These are phyloP conservation scores for Octopus sinensis DNA, from an alignment of 1,140 invertebrate genomes.

Conservation along the genomic window DNA sequence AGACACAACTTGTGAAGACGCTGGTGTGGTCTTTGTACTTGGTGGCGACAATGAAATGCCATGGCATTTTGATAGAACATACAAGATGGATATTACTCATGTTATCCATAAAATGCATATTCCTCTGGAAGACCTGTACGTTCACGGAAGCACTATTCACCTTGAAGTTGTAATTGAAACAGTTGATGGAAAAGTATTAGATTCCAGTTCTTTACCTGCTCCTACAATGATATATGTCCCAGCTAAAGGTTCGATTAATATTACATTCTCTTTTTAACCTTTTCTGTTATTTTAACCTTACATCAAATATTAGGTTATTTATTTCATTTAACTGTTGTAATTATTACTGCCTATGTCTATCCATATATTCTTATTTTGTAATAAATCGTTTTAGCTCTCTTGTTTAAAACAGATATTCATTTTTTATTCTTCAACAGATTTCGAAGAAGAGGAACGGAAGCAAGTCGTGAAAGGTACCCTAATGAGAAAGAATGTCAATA, in stretches of 20 bases:
- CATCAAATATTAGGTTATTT: not conserved
- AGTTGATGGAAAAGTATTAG: conserved; percentile 25
- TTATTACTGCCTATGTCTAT: too few relatives aligned
- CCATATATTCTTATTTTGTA: too few relatives aligned
- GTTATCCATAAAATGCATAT: conserved; percentile 19
- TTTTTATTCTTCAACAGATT: too few relatives aligned
- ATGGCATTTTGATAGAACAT: conserved; percentile 29
- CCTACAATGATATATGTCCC: conserved; percentile 29
- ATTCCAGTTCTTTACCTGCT: conserved; percentile 2
- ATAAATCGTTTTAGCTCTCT: too few relatives aligned
- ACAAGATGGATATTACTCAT: conserved; percentile 31
- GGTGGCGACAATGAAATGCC: conserved; percentile 22
- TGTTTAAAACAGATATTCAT: too few relatives aligned
- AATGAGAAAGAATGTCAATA: not conserved
- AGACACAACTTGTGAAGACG: not conserved
- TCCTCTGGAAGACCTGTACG: not conserved
- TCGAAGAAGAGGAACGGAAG: too few relatives aligned
- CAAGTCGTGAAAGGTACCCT: too few relatives aligned
- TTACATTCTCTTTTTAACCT: too few relatives aligned
- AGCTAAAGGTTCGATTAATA: conserved; percentile 21
- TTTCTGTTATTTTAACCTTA: too few relatives aligned
- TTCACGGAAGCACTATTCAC: conserved; percentile 18
- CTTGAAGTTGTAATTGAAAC: conserved; percentile 24
- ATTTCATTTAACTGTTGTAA: too few relatives aligned
- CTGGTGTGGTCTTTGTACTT: conserved; percentile 18